Conservation (phyloP, 2,113 vertebrate genomes). For the Tichodroma muraria region DNA sequence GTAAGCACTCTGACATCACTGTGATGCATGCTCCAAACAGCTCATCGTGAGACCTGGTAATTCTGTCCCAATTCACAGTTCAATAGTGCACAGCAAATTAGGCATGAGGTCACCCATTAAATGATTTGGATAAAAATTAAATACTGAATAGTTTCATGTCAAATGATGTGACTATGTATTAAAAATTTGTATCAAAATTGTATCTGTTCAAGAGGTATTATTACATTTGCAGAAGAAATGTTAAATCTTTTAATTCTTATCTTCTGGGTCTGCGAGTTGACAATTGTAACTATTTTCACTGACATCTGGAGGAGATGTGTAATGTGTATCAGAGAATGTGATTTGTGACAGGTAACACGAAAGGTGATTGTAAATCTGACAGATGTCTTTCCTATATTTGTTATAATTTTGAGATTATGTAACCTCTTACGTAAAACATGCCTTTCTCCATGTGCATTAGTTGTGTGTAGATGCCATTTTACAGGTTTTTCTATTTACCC, state of each 20-base stretch:
- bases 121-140: background rate
- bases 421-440: background rate
- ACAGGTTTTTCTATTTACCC: background rate
- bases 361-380: background rate
- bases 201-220: background rate
- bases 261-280: background rate
- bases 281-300: background rate
- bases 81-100: background rate
- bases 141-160: background rate
- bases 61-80: background rate
- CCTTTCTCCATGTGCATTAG: background rate
- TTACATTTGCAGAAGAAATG: background rate
- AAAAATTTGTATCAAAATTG: background rate
- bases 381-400: background rate
- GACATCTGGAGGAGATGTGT: background rate
- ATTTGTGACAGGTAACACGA: background rate
- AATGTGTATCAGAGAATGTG: background rate
- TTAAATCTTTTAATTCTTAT: background rate
- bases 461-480: background rate
- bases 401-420: background rate
- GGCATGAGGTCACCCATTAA: background rate
- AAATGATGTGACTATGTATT: background rate
- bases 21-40: background rate
- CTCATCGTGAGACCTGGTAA: background rate
- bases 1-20: background rate